Base-by-base conservation (phyloP, 2,888 invertebrate genomes). In the Polydrusus tereticollis region DNA sequence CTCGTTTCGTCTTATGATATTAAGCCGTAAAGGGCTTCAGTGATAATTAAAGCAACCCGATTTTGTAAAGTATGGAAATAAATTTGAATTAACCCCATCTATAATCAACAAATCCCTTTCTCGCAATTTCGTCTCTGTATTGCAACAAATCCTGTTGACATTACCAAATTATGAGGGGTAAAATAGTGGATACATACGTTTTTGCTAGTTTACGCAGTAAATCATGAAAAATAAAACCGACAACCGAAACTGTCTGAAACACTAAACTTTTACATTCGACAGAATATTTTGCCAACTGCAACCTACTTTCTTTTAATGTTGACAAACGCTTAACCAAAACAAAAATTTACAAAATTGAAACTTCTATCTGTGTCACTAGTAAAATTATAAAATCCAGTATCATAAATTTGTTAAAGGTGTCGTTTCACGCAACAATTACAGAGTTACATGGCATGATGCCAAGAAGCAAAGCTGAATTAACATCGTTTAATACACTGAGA, bases 401-500 rank as follows among this genome's bases (percentile, higher is more conserved):
- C 62, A 62, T 45, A 41, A 33, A 45, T 62, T 8, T 41, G 38
- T 41, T 38, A 43, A n/a, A 38, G 38, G 14, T 60, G 60, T 23
- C 62, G 10, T 29, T 62, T 47, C 29, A 62, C 62, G 45, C 43
- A 59, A 59, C 59, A 59, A 59, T 62, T 45, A 26, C 62, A 20
- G 29, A 45, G 26, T 55, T 2, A 41, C 10, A 14, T 41, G 59
- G 59, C 21, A 6, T 2, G n/a, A 2, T 41, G 59, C 59, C 59
- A 59, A 59, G 21, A 41, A 41, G n/a, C 20, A 20, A 16, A 41
- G 38, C 23, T 23, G 41, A 59, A 59, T 59, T 41, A 59, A 59
- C 59, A 23, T 12, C 5, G 3, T 36, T 36, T 58, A 18, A 10
- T 18, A 58, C 7, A 26, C 1, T 29, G 1, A 12, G 21, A 41